Percentiles rank a stretch among this genome's conserved stretches.
Conservation (phyloP, 2,113 vertebrate species). For the Spilogale gracilis region DNA sequence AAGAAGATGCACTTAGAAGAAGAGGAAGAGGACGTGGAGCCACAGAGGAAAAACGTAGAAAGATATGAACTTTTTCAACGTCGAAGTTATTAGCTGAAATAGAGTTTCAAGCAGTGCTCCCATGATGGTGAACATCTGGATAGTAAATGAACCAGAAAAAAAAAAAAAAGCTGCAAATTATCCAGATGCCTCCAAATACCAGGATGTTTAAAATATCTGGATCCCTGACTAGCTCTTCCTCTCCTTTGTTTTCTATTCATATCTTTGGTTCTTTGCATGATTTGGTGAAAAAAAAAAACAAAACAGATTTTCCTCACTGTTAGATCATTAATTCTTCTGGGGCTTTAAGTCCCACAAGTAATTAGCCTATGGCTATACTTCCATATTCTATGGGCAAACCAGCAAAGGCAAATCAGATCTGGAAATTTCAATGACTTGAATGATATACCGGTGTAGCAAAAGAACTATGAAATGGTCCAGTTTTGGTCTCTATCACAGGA, state of each 20-base stretch:
- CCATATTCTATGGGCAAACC: neutral
- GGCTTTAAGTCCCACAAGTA: neutral
- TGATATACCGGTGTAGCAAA: fast-evolving
- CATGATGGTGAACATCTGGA: constrained; percentile 72
- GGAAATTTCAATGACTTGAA: neutral
- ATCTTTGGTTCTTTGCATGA: neutral
- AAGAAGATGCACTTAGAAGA: neutral
- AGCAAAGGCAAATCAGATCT: neutral
- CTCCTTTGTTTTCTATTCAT: neutral
- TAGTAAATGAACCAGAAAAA: constrained; percentile 57
- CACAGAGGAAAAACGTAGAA: neutral
- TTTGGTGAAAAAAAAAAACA: neutral
- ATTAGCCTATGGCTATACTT: neutral
- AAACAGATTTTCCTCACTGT: neutral
- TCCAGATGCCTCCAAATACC: constrained; percentile 60
- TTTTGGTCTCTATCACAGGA: neutral
- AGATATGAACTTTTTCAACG: neutral
- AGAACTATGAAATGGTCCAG: neutral
- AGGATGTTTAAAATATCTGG: constrained; percentile 47
- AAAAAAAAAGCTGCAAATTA: constrained; percentile 41
- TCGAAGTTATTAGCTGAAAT: neutral
- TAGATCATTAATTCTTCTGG: neutral
- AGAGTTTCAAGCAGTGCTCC: neutral
- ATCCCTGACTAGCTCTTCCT: neutral
- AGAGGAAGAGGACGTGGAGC: neutral